These are phyloP conservation scores for Equus przewalskii DNA, from an alignment of 2,113 vertebrate genomes.

Conservation along the genomic window DNA sequence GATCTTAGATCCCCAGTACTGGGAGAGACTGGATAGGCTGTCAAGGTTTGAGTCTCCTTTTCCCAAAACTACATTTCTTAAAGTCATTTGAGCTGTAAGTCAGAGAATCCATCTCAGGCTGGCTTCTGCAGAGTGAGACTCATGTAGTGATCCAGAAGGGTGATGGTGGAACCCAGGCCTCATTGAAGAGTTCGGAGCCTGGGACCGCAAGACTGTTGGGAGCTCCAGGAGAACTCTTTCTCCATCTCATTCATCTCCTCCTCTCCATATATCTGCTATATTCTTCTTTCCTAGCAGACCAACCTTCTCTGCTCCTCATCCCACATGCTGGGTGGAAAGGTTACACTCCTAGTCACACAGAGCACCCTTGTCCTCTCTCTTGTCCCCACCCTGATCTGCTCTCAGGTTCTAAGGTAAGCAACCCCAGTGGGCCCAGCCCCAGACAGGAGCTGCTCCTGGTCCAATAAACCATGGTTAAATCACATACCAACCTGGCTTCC, in stretches of 20 bases:
- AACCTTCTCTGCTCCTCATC: neutral
- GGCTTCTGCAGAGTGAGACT: neutral
- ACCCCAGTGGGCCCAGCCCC: neutral
- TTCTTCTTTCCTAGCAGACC: neutral
- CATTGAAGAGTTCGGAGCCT: neutral
- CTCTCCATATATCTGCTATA: neutral
- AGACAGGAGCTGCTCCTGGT: neutral
- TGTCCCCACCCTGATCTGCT: neutral
- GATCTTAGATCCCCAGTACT: neutral
- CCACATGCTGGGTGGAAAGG: neutral
- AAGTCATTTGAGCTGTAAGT: neutral
- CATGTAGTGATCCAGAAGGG: neutral
- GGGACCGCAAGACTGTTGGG: neutral
- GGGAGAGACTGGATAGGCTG: neutral
- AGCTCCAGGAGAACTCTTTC: neutral
- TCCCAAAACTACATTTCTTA: neutral
- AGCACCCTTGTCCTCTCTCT: neutral
- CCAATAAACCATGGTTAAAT: neutral
- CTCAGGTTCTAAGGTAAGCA: neutral
- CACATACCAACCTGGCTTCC: neutral
- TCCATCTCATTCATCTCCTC: neutral
- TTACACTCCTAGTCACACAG: neutral
- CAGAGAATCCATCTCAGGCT: neutral
- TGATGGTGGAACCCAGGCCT: neutral
- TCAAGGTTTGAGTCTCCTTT: neutral